These are phyloP conservation scores for Orussus abietinus DNA, from an alignment of 1,140 invertebrate species.

Conservation along the genomic window DNA sequence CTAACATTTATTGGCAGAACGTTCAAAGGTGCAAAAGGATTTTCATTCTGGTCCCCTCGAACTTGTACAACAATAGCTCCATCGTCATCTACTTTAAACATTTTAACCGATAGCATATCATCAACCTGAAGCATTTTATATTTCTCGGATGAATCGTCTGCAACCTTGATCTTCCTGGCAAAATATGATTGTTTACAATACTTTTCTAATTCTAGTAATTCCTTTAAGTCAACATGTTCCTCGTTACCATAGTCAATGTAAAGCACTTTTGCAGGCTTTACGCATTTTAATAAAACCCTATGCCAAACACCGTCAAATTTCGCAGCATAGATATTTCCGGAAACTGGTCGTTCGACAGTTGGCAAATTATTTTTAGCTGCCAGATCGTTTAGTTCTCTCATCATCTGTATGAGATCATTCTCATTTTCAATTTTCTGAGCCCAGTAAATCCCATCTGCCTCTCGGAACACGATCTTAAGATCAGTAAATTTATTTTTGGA, in stretches of 20 bases:
- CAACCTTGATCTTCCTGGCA: constrained; percentile 23
- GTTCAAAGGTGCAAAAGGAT: too few relatives aligned
- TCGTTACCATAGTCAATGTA: constrained; percentile 36
- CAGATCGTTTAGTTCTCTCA: constrained; percentile 11
- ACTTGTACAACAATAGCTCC: constrained; percentile 26
- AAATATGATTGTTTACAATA: constrained; percentile 10
- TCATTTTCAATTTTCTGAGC: constrained; percentile 22
- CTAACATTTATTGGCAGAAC: too few relatives aligned
- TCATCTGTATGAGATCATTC: constrained; percentile 13
- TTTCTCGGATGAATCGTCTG: not conserved
- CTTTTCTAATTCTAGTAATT: constrained; percentile 22
- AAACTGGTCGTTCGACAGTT: constrained; percentile 11
- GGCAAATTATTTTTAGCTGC: not conserved
- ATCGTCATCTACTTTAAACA: constrained; percentile 18
- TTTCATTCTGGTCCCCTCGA: too few relatives aligned
- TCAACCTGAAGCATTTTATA: constrained; percentile 4
- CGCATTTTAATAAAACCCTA: constrained; percentile 22
- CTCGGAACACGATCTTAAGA: constrained; percentile 14
- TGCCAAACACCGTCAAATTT: constrained; percentile 29
- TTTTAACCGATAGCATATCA: constrained; percentile 19
- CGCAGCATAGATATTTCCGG: constrained; percentile 26
- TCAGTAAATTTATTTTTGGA: constrained; percentile 20
- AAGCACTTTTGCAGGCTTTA: constrained; percentile 21
- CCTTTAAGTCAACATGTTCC: constrained; percentile 5
- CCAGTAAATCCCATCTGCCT: constrained; percentile 22